Percentiles rank a stretch among this genome's conserved stretches.
Conservation (phyloP, 2,113 vertebrate species). For the Petaurus breviceps region DNA sequence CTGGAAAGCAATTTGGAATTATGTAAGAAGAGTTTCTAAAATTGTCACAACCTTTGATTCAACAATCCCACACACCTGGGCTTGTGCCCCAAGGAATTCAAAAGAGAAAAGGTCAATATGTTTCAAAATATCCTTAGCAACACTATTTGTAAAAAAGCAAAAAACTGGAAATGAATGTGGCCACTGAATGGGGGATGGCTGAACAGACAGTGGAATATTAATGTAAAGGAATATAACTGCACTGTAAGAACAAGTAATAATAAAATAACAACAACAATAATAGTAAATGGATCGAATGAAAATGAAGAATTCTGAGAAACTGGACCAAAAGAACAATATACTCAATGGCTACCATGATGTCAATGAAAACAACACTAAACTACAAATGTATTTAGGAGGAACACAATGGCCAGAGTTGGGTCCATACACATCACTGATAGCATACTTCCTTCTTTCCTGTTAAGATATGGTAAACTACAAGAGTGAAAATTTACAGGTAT, state of each 20-base stretch:
- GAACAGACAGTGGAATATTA: neutral
- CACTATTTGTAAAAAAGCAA: neutral
- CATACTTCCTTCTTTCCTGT: neutral
- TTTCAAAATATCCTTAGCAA: neutral
- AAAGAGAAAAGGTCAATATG: neutral
- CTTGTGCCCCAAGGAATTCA: neutral
- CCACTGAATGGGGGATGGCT: neutral
- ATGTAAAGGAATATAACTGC: neutral
- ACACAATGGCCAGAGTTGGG: neutral
- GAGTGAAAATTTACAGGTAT: neutral
- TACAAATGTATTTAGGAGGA: neutral
- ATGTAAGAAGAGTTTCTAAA: neutral
- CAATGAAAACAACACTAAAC: neutral
- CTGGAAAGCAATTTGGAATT: neutral
- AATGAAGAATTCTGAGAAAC: neutral
- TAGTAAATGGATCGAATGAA: neutral
- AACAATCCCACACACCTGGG: neutral
- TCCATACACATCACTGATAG: neutral
- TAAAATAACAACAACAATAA: neutral
- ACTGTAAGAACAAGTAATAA: neutral
- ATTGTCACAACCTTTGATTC: neutral
- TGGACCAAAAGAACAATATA: neutral
- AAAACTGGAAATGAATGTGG: neutral
- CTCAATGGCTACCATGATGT: neutral
- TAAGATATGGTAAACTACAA: neutral